Evolutionary conservation across 2,797 vertebrate genomes (phyloP).

Genomic region (Pterois miles): DNA sequence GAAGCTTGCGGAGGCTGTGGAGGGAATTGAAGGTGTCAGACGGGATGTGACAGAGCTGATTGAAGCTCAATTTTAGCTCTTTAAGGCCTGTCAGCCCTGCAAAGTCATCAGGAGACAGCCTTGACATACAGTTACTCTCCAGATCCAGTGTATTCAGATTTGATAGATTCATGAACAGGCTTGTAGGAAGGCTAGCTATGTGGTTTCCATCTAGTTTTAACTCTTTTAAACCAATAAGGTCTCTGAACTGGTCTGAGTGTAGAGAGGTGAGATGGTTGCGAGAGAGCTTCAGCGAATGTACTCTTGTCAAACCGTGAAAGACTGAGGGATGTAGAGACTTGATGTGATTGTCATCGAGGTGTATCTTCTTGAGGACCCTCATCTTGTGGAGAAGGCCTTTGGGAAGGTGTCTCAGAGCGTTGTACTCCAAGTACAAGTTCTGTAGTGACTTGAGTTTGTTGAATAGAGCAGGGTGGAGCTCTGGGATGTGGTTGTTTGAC

Average conservation of each 20-base stretch:
- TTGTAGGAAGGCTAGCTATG: conserved; percentile 42
- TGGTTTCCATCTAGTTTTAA: conserved; percentile 67
- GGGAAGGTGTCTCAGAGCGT: conserved; percentile 56
- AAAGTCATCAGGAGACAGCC: conserved; percentile 44
- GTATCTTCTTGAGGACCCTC: conserved; percentile 61
- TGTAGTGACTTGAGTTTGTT: conserved; percentile 55
- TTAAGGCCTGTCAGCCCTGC: conserved; percentile 39
- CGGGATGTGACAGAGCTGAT: conserved; percentile 54
- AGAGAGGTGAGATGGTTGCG: conserved; percentile 58
- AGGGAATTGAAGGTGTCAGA: conserved; percentile 46
- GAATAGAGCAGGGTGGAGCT: conserved; percentile 58
- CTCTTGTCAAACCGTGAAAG: conserved; percentile 54
- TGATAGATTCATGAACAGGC: conserved; percentile 47
- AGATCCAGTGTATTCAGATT: conserved; percentile 62
- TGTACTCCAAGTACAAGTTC: conserved; percentile 67
- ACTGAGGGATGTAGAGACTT: conserved; percentile 29
- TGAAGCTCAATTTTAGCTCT: conserved; percentile 70
- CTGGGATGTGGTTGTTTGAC: conserved; percentile 64
- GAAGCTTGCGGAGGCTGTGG: conserved; percentile 57
- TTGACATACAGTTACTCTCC: conserved; percentile 55
- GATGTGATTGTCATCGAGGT: conserved; percentile 69
- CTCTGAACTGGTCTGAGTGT: conserved; percentile 49
- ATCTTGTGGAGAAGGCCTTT: conserved; percentile 49
- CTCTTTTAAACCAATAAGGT: conserved; percentile 51
- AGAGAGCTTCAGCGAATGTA: conserved; percentile 59